Conservation (phyloP, 1,140 invertebrate genomes). For the Lordiphosa mommai region DNA sequence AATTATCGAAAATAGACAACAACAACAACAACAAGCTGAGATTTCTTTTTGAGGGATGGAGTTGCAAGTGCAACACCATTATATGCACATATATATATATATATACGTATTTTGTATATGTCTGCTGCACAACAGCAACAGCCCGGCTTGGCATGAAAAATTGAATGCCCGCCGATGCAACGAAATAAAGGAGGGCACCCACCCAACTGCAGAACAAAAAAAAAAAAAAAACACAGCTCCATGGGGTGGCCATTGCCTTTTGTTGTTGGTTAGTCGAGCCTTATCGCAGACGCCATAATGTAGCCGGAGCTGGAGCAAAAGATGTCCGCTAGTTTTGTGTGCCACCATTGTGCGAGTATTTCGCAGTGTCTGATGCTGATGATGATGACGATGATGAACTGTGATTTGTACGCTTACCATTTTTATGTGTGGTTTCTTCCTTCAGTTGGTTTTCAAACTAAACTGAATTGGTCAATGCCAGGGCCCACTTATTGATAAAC, state of each 20-base stretch:
- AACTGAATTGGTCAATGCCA: not conserved
- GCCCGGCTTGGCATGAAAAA: slow-evolving; percentile 73
- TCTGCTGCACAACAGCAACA: slow-evolving; percentile 51
- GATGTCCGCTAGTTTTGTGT: not conserved
- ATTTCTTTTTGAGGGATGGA: slow-evolving; percentile 4
- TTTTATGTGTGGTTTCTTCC: too few relatives aligned
- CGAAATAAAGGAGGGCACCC: not conserved
- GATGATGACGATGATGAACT: not conserved
- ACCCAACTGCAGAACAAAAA: slow-evolving; percentile 4
- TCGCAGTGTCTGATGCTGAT: not conserved
- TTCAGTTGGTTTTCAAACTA: not conserved
- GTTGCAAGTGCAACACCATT: slow-evolving; percentile 12
- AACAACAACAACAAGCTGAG: slow-evolving; percentile 16
- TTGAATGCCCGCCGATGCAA: slow-evolving; percentile 44
- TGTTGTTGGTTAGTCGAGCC: slow-evolving; percentile 1
- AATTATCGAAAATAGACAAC: slow-evolving; percentile 73
- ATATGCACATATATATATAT: not conserved
- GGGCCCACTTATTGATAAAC: too few relatives aligned
- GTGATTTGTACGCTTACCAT: not conserved
- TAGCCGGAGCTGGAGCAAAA: not conserved
- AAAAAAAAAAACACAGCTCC: not conserved
- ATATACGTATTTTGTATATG: slow-evolving; percentile 41
- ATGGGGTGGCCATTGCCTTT: not conserved
- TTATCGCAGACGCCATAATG: slow-evolving; percentile 6
- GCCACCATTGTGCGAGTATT: too few relatives aligned